Evolutionary conservation across 30 jellyfish, hydroid and myxozoan species (phyloP).

Genomic region (Cassiopea xamachana): DNA sequence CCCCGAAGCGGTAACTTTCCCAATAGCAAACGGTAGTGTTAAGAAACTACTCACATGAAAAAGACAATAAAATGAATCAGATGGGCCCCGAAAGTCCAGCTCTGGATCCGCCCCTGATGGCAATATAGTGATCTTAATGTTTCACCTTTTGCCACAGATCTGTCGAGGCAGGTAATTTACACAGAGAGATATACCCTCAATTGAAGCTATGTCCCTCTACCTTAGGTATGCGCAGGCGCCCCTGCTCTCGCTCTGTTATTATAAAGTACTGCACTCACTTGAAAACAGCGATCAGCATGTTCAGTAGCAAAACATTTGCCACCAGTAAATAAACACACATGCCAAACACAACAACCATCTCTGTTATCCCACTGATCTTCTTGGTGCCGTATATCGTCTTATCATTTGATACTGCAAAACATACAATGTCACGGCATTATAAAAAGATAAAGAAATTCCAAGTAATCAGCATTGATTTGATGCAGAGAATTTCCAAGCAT

Average conservation of each 20-base stretch:
- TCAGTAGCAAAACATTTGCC: constrained; percentile 58
- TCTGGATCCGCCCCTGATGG: too few species aligned
- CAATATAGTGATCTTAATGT: too few species aligned
- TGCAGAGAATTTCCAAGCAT: background rate
- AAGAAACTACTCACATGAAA: too few species aligned
- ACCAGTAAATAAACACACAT: constrained; percentile 43
- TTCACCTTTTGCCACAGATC: too few species aligned
- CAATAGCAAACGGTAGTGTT: too few species aligned
- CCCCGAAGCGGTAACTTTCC: too few species aligned
- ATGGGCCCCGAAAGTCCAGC: too few species aligned
- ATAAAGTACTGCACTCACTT: constrained; percentile 34
- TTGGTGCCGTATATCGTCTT: constrained; percentile 53
- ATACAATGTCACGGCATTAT: background rate
- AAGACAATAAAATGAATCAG: too few species aligned
- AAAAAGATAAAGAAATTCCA: background rate
- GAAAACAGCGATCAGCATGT: constrained; percentile 77
- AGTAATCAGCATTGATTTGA: too few species aligned
- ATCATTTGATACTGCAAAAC: constrained; percentile 3
- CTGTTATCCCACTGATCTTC: constrained; percentile 27
- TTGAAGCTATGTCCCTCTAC: background rate
- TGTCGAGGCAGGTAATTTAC: too few species aligned
- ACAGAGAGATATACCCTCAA: background rate
- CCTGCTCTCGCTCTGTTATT: background rate
- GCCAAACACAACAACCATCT: constrained; percentile 47
- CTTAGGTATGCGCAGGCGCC: background rate